phyloP scores from a whole-genome alignment of 2,113 vertebrate genomes.

The Syrrhaptes paradoxus region DNA sequence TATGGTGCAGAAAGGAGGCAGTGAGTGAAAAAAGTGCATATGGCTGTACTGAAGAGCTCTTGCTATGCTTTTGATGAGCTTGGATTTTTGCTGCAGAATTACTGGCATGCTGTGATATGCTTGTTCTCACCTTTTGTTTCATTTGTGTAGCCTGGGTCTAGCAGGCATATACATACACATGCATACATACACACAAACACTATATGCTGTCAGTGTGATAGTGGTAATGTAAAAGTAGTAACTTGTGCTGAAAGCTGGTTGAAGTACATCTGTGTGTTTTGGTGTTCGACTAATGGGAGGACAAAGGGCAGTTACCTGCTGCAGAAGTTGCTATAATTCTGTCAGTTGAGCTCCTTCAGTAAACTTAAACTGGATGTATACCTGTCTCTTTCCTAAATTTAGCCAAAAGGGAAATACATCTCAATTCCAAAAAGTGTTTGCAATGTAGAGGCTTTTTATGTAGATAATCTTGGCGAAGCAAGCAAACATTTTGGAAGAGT shows the following conservation, averaged over 20 bases:
- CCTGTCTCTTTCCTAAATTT: not conserved
- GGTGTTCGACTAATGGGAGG: not conserved
- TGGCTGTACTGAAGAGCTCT: not conserved
- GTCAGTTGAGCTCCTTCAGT: not conserved
- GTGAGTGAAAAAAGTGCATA: fast-evolving
- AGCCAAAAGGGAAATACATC: not conserved
- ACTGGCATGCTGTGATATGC: not conserved
- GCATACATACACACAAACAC: too few relatives aligned
- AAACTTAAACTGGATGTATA: not conserved
- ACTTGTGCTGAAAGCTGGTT: not conserved
- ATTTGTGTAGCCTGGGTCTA: not conserved
- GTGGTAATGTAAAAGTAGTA: not conserved
- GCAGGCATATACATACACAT: too few relatives aligned
- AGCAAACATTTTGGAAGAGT: not conserved
- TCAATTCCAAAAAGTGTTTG: not conserved
- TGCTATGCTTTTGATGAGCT: not conserved
- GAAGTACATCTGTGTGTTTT: not conserved
- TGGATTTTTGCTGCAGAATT: not conserved
- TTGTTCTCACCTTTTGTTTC: not conserved
- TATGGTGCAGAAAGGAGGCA: not conserved
- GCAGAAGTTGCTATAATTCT: not conserved
- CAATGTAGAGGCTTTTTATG: not conserved
- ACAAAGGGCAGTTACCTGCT: not conserved
- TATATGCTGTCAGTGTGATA: not conserved
- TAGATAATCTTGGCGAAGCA: not conserved